Evolutionary conservation across 2,888 invertebrate species (phyloP), one percentile per base, ranked within the genome.

Genomic region (Chloroclystis v-ata): DNA sequence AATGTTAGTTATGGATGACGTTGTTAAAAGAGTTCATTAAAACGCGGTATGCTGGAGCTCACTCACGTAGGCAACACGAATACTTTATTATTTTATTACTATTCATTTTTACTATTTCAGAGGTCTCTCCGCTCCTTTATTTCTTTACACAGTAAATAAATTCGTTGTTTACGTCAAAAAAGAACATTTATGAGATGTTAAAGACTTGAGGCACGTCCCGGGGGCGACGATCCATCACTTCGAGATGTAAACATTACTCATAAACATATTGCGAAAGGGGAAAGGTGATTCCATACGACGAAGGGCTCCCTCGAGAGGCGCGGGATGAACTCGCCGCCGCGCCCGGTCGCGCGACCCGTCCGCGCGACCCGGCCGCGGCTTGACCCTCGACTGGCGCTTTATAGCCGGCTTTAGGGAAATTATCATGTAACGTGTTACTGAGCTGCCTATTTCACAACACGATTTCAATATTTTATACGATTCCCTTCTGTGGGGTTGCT

Each of bases 171-270:
- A 2, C 9, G 7, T 26, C 26, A 9, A 26, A 7, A 4, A 2
- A 10, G n/a, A 10, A 10, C 28, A 3, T 20, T 24, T 20, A 11
- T 24, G 35, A 30, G 10, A 20, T 30, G 29, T 40, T 41, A 6
- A 42, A 33, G 20, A 20, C 20, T 20, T 20, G 20, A 16, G n/a
- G 12, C 6, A 9, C 28, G 16, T 2, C 10, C 20, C 16, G n/a
- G 16, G 1, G 33, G 20, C 20, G 10, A 26, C 38, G 33, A 50
- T 50, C 50, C 46, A 50, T 50, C 50, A 46, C 29, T 4, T 25
- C 11, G 50, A 38, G 38, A 46, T 50, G 50, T 50, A 46, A 50
- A 50, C 50, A 50, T 38, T 28, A 38, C 43, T 46, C 50, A 50
- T 50, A 47, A 46, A 46, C 50, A 50, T 50, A 50, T 50, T 46